phyloP scores from a whole-genome alignment of 2,113 vertebrate genomes.

The Bungarus multicinctus region DNA sequence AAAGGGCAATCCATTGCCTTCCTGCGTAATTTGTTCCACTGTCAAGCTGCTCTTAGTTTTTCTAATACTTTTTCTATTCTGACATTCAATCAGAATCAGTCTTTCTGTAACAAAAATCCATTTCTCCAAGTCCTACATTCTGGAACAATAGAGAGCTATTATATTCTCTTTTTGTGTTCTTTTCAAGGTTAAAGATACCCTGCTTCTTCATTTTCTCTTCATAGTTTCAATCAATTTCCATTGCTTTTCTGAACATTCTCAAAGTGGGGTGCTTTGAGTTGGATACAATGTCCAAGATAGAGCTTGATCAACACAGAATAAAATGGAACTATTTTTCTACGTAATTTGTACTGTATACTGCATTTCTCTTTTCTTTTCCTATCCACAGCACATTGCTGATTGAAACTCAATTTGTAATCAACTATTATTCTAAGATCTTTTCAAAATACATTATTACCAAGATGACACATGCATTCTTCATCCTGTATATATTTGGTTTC shows the following conservation, averaged over 20 bases:
- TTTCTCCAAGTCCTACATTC: not conserved
- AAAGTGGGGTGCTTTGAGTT: not conserved
- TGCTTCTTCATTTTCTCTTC: not conserved
- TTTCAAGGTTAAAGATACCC: not conserved
- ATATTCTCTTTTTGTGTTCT: not conserved
- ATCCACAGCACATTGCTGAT: not conserved
- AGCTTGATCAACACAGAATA: not conserved
- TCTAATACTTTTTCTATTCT: not conserved
- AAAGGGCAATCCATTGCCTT: not conserved
- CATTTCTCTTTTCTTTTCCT: not conserved
- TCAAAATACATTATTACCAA: not conserved
- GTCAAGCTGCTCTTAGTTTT: not conserved
- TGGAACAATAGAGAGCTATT: not conserved
- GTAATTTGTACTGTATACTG: not conserved
- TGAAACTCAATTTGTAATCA: not conserved
- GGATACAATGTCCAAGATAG: not conserved
- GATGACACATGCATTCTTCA: not conserved
- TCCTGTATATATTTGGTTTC: not conserved
- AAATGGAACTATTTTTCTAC: not conserved
- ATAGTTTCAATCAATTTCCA: not conserved
- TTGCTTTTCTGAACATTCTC: not conserved
- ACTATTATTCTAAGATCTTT: not conserved
- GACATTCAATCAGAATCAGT: not conserved
- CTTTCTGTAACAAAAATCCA: not conserved
- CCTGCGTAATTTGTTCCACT: not conserved